Percentiles rank a stretch among this genome's conserved stretches.
These are phyloP conservation scores for Parazoanthus atlanticus DNA, from an alignment of 92 coral and sea anemone species.

Conservation along the genomic window DNA sequence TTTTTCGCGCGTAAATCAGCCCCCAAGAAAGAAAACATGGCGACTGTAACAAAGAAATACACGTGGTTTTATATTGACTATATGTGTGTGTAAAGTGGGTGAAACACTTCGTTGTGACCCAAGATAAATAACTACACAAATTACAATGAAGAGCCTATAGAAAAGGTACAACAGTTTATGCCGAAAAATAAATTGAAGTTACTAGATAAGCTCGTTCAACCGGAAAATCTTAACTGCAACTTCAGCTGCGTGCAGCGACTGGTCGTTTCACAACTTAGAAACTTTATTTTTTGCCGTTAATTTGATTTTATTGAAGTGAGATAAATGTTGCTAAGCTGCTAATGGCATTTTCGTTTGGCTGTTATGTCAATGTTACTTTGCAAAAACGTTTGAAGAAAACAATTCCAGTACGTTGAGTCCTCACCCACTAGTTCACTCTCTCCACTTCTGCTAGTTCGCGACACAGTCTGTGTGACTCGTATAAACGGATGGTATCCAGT, in stretches of 20 bases:
- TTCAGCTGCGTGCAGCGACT: neutral
- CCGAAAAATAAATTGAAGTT: neutral
- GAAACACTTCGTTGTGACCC: neutral
- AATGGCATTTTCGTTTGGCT: neutral
- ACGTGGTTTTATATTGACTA: conserved; percentile 30
- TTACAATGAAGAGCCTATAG: neutral
- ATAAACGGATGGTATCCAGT: neutral
- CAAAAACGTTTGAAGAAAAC: neutral
- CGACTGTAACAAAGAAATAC: conserved; percentile 28
- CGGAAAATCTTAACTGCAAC: neutral
- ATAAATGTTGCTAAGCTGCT: neutral
- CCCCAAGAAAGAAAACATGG: conserved; percentile 25
- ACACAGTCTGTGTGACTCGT: neutral
- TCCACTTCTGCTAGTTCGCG: neutral
- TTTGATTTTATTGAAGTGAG: neutral
- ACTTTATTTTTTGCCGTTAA: neutral
- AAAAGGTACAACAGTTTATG: no score
- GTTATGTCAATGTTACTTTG: neutral
- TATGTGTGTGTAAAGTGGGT: conserved; percentile 7
- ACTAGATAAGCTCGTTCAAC: neutral
- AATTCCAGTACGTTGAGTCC: neutral
- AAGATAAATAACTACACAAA: neutral
- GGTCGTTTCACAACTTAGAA: neutral
- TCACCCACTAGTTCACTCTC: neutral
- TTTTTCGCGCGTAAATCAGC: conserved; percentile 44